Evolutionary conservation across 2,888 invertebrate genomes (phyloP), one percentile per base, ranked within the genome.

Genomic region (Latrodectus hesperus): DNA sequence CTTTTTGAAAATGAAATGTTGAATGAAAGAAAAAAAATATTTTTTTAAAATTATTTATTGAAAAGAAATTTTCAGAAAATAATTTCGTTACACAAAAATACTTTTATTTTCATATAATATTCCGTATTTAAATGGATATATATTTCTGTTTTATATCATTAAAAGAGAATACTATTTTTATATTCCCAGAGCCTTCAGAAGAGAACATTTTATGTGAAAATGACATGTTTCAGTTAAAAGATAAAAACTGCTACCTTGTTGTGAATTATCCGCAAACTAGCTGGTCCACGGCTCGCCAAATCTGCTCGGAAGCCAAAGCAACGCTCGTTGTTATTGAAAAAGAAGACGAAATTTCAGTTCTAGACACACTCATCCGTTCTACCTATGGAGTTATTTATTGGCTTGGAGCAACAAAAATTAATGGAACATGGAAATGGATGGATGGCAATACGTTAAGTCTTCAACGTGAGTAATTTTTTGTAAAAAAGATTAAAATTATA

Each of bases 201-300:
- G 64, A 72, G 12, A 94, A 94, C 11, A 94, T 94, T 90, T 95
- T 95, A 88, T 96, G 96, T 91, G 94, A 95, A 90, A 95, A 95
- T 91, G 94, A 95, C 90, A 94, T 84, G 76, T 94, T 95, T 89
- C 94, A 94, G 64, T 93, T 95, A 89, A 95, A 94, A 93, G 95
- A 94, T 91, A 94, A 94, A 72, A 94, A 95, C 89, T 96, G 96
- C 92, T 96, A 96, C 92, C 93, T 96, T 12, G 94, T 96, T 92
- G 95, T 95, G 65, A 95, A 95, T 52, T 95, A 95, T 91, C 96
- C 96, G 6, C 95, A 95, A 91, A 95, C 95, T 0, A 95, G 95
- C 9, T 96, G 96, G 96, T 92, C 93, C 86, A 95, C 94, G 9
- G 95, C 95, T 1, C 93, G 94, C 90, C 94, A 95, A 90, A 95